These are phyloP conservation scores for Gadus macrocephalus DNA, from an alignment of 2,113 vertebrate genomes.

Conservation along the genomic window DNA sequence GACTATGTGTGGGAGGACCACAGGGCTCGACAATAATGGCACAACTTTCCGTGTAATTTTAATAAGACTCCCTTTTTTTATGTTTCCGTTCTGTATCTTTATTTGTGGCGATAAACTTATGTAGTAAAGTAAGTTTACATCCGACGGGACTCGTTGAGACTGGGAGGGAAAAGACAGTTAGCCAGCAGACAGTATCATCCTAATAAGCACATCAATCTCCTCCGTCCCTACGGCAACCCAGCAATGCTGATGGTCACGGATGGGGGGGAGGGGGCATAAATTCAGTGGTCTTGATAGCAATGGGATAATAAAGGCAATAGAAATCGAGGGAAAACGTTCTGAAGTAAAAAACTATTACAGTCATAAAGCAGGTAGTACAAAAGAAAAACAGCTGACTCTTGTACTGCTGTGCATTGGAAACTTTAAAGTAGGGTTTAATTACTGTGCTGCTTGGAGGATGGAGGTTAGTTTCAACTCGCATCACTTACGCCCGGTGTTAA, in stretches of 20 bases:
- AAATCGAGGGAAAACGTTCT: background rate
- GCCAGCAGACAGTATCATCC: conserved; percentile 18
- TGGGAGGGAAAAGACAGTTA: no score
- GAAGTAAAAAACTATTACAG: conserved; percentile 6
- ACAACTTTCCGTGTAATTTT: no score
- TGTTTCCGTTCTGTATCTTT: no score
- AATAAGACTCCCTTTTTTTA: no score
- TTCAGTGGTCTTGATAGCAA: conserved; percentile 6
- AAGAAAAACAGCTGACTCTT: conserved; percentile 4
- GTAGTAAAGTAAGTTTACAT: no score
- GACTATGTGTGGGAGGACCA: background rate
- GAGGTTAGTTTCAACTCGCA: background rate
- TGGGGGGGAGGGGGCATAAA: conserved; percentile 6
- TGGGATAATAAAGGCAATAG: conserved; percentile 16
- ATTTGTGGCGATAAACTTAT: no score
- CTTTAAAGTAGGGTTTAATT: conserved; percentile 3
- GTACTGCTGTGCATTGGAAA: background rate
- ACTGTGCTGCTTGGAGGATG: background rate
- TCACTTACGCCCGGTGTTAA: no score
- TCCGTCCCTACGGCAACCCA: conserved; percentile 20
- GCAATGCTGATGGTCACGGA: conserved; percentile 10
- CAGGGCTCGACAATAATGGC: no score
- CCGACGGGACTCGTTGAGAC: no score
- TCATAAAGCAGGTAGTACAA: conserved; percentile 9
- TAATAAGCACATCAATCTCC: conserved; percentile 48